Percentiles rank a stretch among this genome's conserved stretches.
phyloP scores from a whole-genome alignment of 37 sponge, comb jelly and placozoan species.

The Oopsacas minuta region DNA sequence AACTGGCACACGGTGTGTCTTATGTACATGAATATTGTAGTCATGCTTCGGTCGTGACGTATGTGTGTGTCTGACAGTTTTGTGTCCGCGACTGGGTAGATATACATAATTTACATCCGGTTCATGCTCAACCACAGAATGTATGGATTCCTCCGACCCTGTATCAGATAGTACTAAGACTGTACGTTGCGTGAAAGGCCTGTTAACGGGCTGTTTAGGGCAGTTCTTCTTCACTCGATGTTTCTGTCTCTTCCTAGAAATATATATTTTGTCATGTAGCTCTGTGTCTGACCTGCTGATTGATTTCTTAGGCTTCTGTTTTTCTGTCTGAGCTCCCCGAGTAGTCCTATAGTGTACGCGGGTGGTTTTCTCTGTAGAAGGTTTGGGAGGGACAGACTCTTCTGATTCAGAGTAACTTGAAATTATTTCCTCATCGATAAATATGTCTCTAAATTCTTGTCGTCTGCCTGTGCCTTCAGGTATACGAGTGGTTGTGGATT shows the following conservation, averaged over 20 bases:
- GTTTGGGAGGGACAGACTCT: not conserved
- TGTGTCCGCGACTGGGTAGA: not conserved
- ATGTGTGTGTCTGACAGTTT: not conserved
- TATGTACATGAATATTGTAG: not conserved
- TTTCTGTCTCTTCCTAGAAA: not conserved
- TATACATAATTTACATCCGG: not conserved
- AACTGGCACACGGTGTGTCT: not conserved
- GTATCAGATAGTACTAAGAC: not conserved
- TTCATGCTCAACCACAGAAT: not conserved
- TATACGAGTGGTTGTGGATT: not conserved
- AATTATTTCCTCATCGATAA: constrained; percentile 9
- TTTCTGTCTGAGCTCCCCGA: constrained; percentile 4
- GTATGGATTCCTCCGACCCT: not conserved
- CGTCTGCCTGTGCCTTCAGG: not conserved
- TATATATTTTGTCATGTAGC: not conserved
- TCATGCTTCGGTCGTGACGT: not conserved
- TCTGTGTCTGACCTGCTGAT: not conserved
- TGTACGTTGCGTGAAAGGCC: not conserved
- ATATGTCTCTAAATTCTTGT: not conserved
- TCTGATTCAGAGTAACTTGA: not conserved
- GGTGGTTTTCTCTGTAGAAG: not conserved
- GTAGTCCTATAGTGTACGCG: constrained; percentile 4
- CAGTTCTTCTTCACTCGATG: not conserved
- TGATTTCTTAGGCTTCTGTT: not conserved
- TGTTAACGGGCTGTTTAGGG: not conserved